phyloP scores from a whole-genome alignment of 2,888 invertebrate species.

The Priocnemis perturbator region DNA sequence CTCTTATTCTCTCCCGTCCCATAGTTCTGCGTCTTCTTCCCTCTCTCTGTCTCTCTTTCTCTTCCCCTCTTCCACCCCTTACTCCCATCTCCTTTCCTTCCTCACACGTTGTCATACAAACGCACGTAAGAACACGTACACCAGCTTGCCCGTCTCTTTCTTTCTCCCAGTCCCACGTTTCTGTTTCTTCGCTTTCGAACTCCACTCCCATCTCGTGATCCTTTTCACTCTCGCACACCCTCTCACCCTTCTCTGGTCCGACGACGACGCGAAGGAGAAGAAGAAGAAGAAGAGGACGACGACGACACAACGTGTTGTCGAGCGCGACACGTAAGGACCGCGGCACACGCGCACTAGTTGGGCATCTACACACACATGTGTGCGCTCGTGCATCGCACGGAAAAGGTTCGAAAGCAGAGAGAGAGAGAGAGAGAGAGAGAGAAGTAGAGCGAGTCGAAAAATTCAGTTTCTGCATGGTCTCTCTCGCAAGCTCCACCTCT shows the following conservation, averaged over 20 bases:
- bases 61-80: conserved; percentile 13
- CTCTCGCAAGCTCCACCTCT: conserved; percentile 1
- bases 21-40: conserved; percentile 19
- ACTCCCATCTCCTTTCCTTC: not conserved
- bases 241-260: conserved; percentile 1
- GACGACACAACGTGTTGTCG: not conserved
- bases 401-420: not conserved
- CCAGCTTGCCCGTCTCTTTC: conserved; percentile 19
- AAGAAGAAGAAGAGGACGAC: conserved; percentile 32
- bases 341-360: not conserved
- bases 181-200: conserved; percentile 28
- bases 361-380: not conserved
- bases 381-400: not conserved
- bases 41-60: conserved; percentile 25
- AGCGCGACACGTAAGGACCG: conserved; percentile 1
- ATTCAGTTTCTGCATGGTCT: not conserved
- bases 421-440: not conserved
- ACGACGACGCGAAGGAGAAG: conserved; percentile 15
- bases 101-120: not conserved
- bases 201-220: conserved; percentile 8
- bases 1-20: conserved; percentile 43
- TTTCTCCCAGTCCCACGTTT: conserved; percentile 12
- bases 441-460: not conserved
- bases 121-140: too few species aligned
- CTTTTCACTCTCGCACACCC: conserved; percentile 5